Evolutionary conservation across 2,888 invertebrate genomes (phyloP), one percentile per base, ranked within the genome.

Genomic region (Tromatobia lineatoria): DNA sequence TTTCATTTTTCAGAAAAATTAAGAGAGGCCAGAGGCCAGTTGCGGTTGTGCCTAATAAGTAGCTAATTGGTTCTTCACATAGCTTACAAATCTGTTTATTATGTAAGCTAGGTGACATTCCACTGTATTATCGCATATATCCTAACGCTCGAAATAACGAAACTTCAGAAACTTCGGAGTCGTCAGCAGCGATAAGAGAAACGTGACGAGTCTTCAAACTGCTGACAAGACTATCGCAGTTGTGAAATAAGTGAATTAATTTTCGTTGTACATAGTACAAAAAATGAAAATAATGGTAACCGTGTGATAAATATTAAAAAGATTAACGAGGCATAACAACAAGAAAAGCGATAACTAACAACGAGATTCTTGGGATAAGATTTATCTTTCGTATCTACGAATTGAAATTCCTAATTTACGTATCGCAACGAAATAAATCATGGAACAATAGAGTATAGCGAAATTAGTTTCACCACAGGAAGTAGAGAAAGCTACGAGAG

Each of bases 151-250:
- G 50, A 74, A 47, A 18, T 34, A 29, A 70, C 59, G 34, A 42
- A 42, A 77, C 59, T 50, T 69, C 15, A 11, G 77, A 59, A 70
- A 70, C n/a, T 61, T 15, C 69, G 45, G 67, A 76, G n/a, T 45
- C 54, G 66, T 52, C 59, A 10, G 61, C 15, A n/a, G 47, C 61
- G 77, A 78, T 78, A 70, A 78, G 67, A 42, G 34, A 78, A 76
- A 50, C 59, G 59, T 50, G 69, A 77, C n/a, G 64, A 57, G 42
- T 25, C 52, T 42, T 45, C 20, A 57, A 76, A 25, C 23, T 29
- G 76, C 45, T 57, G 67, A 45, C 67, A 57, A 67, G 25, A 76
- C 25, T 54, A 57, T 67, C 42, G 57, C 67, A 29, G 42, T 6
- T n/a, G 42, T 23, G 52, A 29, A 67, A 54, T 57, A 42, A 15